Conservation (phyloP, 2,888 invertebrate species). For the Orthonychiurus folsomi region DNA sequence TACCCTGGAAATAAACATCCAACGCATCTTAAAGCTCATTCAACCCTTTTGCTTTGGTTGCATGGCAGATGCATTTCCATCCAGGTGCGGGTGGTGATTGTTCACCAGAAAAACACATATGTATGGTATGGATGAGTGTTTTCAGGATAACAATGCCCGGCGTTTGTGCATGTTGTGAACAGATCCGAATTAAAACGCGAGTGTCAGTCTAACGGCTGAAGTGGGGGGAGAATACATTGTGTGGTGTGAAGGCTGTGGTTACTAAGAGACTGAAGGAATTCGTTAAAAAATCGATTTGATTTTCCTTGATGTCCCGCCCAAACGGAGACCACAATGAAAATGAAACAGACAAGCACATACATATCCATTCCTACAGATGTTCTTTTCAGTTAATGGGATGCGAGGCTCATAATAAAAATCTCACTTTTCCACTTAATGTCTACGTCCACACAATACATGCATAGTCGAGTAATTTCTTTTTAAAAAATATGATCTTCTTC, state of each 20-base stretch:
- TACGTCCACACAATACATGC: background rate
- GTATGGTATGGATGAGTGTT: no score
- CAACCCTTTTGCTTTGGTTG: background rate
- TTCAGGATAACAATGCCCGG: background rate
- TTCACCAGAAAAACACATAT: no score
- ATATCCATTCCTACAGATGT: background rate
- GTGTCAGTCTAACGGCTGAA: background rate
- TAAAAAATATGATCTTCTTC: background rate
- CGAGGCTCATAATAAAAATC: no score
- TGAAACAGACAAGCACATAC: slow-evolving; percentile 11
- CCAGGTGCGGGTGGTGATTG: background rate
- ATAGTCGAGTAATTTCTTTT: background rate
- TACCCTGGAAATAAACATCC: background rate
- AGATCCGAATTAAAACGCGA: background rate
- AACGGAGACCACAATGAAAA: background rate
- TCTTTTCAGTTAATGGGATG: background rate
- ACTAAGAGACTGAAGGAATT: slow-evolving; percentile 20
- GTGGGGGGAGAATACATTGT: background rate
- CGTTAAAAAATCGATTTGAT: slow-evolving; percentile 28
- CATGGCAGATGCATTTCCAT: background rate
- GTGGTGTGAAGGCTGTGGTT: slow-evolving; percentile 3
- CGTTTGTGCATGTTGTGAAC: background rate
- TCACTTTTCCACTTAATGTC: no score
- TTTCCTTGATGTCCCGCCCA: slow-evolving; percentile 10
- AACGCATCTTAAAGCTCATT: background rate